These are phyloP conservation scores for Saccostrea glomerata DNA, from an alignment of 1,140 invertebrate species.

Conservation along the genomic window DNA sequence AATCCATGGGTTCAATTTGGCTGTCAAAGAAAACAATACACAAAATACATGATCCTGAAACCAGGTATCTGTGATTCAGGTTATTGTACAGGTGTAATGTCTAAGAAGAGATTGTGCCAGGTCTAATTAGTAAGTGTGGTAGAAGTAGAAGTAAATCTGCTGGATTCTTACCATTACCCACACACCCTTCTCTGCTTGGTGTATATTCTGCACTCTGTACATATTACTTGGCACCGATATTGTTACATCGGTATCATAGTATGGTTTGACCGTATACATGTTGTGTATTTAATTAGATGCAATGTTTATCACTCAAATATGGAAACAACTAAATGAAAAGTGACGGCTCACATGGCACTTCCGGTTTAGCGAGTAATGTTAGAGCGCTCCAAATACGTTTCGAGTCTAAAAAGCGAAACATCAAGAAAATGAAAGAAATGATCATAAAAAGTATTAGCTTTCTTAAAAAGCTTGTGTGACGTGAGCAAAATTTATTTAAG, in stretches of 20 bases:
- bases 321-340: not conserved
- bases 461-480: too few relatives aligned
- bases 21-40: not conserved
- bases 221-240: conserved; percentile 55
- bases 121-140: too few relatives aligned
- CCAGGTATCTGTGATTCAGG: not conserved
- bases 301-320: not conserved
- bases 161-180: not conserved
- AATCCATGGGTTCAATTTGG: too few relatives aligned
- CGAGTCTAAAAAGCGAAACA: too few relatives aligned
- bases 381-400: not conserved
- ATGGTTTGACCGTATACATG: conserved; percentile 64
- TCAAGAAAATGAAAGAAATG: too few relatives aligned
- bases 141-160: too few relatives aligned
- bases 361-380: not conserved
- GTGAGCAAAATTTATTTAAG: too few relatives aligned
- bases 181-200: conserved; percentile 27
- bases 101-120: not conserved
- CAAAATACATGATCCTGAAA: too few relatives aligned
- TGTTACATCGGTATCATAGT: conserved; percentile 48
- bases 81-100: not conserved
- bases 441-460: too few relatives aligned
- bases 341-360: conserved; percentile 3
- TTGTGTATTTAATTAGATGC: not conserved
- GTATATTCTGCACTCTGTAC: conserved; percentile 57